Conservation (phyloP, 2,113 vertebrate species). For the Anguilla japonica region DNA sequence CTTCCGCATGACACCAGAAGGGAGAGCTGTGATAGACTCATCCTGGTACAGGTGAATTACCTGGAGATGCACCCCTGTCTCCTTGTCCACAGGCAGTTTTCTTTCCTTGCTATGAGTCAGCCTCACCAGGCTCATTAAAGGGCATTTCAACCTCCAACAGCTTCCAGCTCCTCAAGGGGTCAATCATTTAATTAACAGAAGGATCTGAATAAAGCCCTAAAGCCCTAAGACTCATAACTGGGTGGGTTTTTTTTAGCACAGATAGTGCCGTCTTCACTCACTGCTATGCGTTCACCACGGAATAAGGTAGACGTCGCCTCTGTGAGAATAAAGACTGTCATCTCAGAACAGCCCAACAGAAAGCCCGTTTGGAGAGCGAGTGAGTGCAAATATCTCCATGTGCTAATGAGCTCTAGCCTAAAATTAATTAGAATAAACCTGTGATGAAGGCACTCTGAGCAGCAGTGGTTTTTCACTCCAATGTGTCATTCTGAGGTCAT, state of each 20-base stretch:
- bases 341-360: not conserved
- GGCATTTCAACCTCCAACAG: not conserved
- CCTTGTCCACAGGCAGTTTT: not conserved
- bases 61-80: not conserved
- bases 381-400: not conserved
- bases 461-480: not conserved
- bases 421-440: not conserved
- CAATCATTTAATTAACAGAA: constrained; percentile 10
- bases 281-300: not conserved
- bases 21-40: not conserved
- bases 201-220: not conserved
- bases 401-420: not conserved
- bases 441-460: too few species aligned
- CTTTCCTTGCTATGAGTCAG: not conserved
- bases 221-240: not conserved
- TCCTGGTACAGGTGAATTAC: not conserved
- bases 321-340: not conserved
- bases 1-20: not conserved
- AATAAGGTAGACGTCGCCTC: not conserved
- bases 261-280: not conserved
- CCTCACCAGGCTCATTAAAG: constrained; percentile 4
- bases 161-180: not conserved
- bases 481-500: not conserved
- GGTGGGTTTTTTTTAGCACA: not conserved
- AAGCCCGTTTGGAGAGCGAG: not conserved